Evolutionary conservation across 2,797 vertebrate species (phyloP), one percentile per base, ranked within the genome.

Genomic region (Mionectes olivaceus): DNA sequence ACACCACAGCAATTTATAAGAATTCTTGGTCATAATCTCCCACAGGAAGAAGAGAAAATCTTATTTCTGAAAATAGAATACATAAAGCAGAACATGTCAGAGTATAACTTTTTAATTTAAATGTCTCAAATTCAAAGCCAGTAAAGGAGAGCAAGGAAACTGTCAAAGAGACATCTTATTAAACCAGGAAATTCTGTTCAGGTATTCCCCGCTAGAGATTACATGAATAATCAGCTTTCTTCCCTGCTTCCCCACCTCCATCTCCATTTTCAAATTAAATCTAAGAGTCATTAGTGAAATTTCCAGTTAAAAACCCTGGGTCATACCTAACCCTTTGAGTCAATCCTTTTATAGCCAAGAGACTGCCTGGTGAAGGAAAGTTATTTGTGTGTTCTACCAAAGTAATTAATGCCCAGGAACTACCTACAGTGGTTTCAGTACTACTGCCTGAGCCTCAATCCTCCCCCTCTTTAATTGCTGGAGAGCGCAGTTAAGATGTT

Each of bases 221-320:
- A 73, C 8, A 33, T 4, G 4, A 67, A 68, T 47, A 59, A 59
- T 23, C 28, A 4, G 10, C 10, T 37, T 68, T 56, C 43, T 5
- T 30, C 18, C 11, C 13, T 3, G 4, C 19, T 18, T 11, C 7
- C 10, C 16, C 23, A 55, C 21, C 4, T 10, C 4, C 9, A 1
- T 19, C 5, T 5, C 6, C 30, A 4, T 37, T 71, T 78, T 59
- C 12, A 69, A 50, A 32, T 61, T 10, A 12, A 69, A 46, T 35
- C 11, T 25, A 57, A 35, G 4, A 55, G 19, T 9, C 24, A 49
- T 60, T 35, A 52, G 71, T 44, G 8, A 82, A 87, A 53, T 49
- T 56, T 65, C 37, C 41, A 82, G 32, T 23, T 59, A 28, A 69
- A 80, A 24, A 55, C 6, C 8, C 4, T 28, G 22, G 37, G 35